Evolutionary conservation across 2,797 vertebrate species (phyloP).

Genomic region (Amphiprion clarkii): DNA sequence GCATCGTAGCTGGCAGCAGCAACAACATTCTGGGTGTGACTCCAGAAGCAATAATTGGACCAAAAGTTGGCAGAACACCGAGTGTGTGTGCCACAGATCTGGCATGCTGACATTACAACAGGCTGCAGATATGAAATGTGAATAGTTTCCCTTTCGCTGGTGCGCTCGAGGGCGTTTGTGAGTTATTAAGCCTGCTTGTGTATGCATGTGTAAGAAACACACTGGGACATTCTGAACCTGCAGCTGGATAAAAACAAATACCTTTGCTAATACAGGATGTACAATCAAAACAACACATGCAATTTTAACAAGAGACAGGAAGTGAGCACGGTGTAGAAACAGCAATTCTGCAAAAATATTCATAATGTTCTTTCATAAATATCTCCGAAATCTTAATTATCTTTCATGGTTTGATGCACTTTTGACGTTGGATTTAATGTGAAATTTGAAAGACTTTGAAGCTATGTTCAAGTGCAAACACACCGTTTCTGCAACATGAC

Average conservation of each 20-base stretch:
- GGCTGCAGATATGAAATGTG: slow-evolving; percentile 35
- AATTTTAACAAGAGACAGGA: too few relatives aligned
- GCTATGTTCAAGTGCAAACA: not conserved
- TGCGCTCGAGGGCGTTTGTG: not conserved
- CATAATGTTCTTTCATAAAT: too few relatives aligned
- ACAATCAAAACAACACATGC: too few relatives aligned
- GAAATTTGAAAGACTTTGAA: not conserved
- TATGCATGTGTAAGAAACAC: not conserved
- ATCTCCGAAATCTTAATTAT: too few relatives aligned
- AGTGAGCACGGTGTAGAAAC: not conserved
- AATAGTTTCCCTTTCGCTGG: slow-evolving; percentile 10
- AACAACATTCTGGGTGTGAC: slow-evolving; percentile 53
- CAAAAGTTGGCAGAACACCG: slow-evolving; percentile 33
- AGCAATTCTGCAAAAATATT: not conserved
- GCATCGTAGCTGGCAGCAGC: slow-evolving; percentile 37
- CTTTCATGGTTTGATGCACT: too few relatives aligned
- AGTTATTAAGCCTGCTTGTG: slow-evolving; percentile 4
- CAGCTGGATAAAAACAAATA: too few relatives aligned
- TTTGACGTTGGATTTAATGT: not conserved
- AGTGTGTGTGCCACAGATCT: slow-evolving; percentile 28
- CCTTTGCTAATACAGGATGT: too few relatives aligned
- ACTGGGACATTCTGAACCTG: too few relatives aligned
- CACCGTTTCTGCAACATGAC: not conserved
- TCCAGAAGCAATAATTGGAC: slow-evolving; percentile 30
- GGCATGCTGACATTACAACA: slow-evolving; percentile 34